These are phyloP conservation scores for Drosophila insularis DNA, from an alignment of 1,140 invertebrate species.

Conservation along the genomic window DNA sequence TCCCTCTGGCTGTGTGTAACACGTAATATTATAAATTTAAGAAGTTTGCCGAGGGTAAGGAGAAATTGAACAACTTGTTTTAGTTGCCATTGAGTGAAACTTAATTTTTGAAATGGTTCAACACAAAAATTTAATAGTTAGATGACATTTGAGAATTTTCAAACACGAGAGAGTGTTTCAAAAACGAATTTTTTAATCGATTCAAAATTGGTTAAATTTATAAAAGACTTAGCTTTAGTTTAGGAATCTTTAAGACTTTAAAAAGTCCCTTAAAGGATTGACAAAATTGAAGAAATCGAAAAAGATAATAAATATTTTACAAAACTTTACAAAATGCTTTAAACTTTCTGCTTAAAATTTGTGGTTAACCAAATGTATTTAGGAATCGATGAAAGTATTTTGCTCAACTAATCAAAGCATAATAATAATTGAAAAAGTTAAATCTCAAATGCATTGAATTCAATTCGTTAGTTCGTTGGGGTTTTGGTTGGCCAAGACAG, in stretches of 20 bases:
- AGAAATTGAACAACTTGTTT: constrained; percentile 23
- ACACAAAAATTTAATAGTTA: background rate
- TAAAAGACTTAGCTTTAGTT: no score
- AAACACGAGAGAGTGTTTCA: no score
- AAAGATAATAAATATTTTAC: no score
- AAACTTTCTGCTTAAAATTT: no score
- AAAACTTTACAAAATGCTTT: no score
- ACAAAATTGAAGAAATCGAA: no score
- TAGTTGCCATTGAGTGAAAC: constrained; percentile 7
- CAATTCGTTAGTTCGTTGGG: background rate
- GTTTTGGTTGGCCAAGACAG: background rate
- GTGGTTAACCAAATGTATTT: no score
- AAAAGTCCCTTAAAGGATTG: no score
- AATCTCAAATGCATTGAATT: constrained; percentile 8
- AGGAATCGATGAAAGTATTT: no score
- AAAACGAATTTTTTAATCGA: no score
- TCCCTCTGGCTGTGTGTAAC: constrained; percentile 23
- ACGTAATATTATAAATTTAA: constrained; percentile 72
- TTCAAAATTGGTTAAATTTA: no score
- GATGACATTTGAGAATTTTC: background rate
- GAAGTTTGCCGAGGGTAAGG: constrained; percentile 32
- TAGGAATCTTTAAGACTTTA: no score
- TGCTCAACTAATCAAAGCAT: background rate
- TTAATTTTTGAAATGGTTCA: background rate
- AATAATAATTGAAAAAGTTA: constrained; percentile 5